Evolutionary conservation across 1,140 invertebrate species (phyloP).

Genomic region (Gyrodactylus bullatarudis): DNA sequence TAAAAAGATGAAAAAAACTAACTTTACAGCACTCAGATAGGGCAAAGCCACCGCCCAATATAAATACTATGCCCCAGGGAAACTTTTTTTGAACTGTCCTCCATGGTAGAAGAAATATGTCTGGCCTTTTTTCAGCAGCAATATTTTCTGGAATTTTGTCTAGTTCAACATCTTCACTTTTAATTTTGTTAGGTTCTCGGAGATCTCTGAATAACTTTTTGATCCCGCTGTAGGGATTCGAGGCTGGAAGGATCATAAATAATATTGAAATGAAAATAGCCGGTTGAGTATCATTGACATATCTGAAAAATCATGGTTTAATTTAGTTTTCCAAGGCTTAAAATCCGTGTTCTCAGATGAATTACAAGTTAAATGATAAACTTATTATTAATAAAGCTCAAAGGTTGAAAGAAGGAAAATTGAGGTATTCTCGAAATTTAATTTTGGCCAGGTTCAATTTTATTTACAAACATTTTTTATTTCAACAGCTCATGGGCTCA

Average conservation of each 20-base stretch:
- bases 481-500: too few species aligned
- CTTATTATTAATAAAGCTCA: too few species aligned
- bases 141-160: background rate
- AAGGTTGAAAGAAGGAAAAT: too few species aligned
- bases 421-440: too few species aligned
- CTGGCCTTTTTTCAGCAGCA: background rate
- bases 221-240: conserved; percentile 9
- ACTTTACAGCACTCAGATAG: conserved; percentile 24
- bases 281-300: conserved; percentile 16
- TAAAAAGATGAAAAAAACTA: background rate
- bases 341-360: too few species aligned
- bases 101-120: conserved; percentile 16
- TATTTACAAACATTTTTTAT: too few species aligned
- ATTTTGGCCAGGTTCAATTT: too few species aligned
- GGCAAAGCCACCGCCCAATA: conserved; percentile 43
- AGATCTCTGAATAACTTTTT: background rate
- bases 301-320: conserved; percentile 14
- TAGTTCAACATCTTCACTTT: background rate
- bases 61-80: conserved; percentile 23
- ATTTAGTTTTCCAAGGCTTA: too few species aligned
- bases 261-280: conserved; percentile 12
- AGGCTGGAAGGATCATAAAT: conserved; percentile 14
- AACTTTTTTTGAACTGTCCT: conserved; percentile 16
- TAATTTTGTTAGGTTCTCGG: background rate
- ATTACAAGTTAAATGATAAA: too few species aligned